phyloP scores from a whole-genome alignment of 2,797 vertebrate species.

The Pantherophis vulpinus region DNA sequence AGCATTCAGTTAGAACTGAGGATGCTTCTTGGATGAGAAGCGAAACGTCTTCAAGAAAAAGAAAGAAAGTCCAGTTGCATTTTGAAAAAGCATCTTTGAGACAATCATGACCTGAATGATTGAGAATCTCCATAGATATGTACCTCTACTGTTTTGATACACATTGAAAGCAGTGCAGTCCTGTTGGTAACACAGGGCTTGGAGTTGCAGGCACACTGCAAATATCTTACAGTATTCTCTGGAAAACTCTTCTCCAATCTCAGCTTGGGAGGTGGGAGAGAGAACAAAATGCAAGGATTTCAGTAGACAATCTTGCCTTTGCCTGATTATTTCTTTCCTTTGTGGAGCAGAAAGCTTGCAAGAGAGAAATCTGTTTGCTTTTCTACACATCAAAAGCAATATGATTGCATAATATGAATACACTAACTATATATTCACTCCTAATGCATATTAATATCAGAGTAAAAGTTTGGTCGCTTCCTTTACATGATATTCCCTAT shows the following conservation, averaged over 20 bases:
- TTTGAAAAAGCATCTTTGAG: not conserved
- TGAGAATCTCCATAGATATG: not conserved
- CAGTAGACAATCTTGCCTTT: not conserved
- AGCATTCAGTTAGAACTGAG: not conserved
- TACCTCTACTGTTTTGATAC: not conserved
- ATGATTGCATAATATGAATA: not conserved
- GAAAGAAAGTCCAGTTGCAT: not conserved
- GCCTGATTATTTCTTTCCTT: not conserved
- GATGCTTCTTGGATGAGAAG: not conserved
- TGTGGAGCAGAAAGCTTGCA: not conserved
- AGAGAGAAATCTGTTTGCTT: not conserved
- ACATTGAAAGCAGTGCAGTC: not conserved
- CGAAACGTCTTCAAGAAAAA: not conserved
- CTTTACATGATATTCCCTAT: not conserved
- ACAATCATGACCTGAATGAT: not conserved
- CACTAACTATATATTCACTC: not conserved
- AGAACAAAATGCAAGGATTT: not conserved
- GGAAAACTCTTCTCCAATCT: not conserved
- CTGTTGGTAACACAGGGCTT: not conserved
- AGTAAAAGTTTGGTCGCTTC: not conserved
- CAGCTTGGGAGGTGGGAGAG: no score
- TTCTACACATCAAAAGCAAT: not conserved
- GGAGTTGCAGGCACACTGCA: not conserved
- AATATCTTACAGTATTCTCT: not conserved
- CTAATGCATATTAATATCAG: not conserved